Evolutionary conservation across 1,140 invertebrate species (phyloP), one percentile per base, ranked within the genome.

Genomic region (Euglossa dilemma): DNA sequence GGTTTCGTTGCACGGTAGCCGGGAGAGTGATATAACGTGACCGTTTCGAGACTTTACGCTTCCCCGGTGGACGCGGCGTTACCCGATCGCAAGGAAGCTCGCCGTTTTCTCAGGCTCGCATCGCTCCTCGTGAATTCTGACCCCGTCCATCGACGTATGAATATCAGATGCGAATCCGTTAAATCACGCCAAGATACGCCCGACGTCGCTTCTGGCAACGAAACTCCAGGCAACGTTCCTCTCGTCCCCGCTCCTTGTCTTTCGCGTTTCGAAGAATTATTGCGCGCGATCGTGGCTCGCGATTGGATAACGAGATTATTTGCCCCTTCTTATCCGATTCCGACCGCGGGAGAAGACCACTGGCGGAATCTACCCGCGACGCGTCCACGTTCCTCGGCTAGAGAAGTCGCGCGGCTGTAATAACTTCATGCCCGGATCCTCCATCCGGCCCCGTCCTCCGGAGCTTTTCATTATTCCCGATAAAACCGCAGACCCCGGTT

Each of bases 81-180:
- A 56, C 43, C 45, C 54, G 66, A 80, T 43, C 25, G 73, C 25
- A 76, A 74, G 80, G n/a, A 75, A 45, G n/a, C 50, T 12, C 45
- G 36, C 7, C 23, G 59, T n/a, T 47, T 36, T 45, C 20, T 43
- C n/a, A 9, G 18, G n/a, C 54, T 52, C 47, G 52, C 73, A 82
- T 82, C 25, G 20, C 43, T 82, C 63, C 52, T 57, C 80, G 59
- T 82, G 67, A 82, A 82, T 76, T 59, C 72, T 57, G 36, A 66
- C 72, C 25, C 6, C 20, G 7, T 76, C 23, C 57, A 81, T 81
- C 56, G 80, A 81, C 67, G 63, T 56, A 81, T 67, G 72, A 75
- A 67, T 57, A 66, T 43, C n/a, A 76, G 63, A 81, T 57, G 72
- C 23, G 77, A 57, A 36, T 71, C 50, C 54, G 45, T 56, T 52